Evolutionary conservation across 2,888 invertebrate genomes (phyloP).

Genomic region (Scaeva pyrastri): DNA sequence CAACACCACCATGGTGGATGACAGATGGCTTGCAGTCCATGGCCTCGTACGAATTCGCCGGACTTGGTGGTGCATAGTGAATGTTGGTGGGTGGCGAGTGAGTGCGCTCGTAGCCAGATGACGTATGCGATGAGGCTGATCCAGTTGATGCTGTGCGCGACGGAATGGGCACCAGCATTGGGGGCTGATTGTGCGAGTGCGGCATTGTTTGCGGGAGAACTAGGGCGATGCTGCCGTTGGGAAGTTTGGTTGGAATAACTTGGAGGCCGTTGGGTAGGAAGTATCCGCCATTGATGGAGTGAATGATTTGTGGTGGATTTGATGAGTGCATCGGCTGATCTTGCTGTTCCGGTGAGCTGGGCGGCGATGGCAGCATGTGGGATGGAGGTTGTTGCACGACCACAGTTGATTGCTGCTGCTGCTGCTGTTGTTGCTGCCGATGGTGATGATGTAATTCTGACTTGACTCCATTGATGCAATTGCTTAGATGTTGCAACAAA

Average conservation of each 20-base stretch:
- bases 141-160: slow-evolving; percentile 90
- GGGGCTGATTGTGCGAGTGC: slow-evolving; percentile 88
- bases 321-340: slow-evolving; percentile 77
- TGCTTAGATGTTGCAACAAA: slow-evolving; percentile 90
- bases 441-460: slow-evolving; percentile 82
- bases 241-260: slow-evolving; percentile 91
- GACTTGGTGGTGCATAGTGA: slow-evolving; percentile 86
- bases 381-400: slow-evolving; percentile 84
- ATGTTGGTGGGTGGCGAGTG: slow-evolving; percentile 83
- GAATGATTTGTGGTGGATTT: slow-evolving; percentile 81
- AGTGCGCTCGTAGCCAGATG: slow-evolving; percentile 85
- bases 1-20: slow-evolving; percentile 84
- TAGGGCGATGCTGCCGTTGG: slow-evolving; percentile 93
- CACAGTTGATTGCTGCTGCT: slow-evolving; percentile 77
- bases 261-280: slow-evolving; percentile 90
- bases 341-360: slow-evolving; percentile 82
- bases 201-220: slow-evolving; percentile 89
- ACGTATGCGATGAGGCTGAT: slow-evolving; percentile 86
- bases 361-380: slow-evolving; percentile 86
- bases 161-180: slow-evolving; percentile 90
- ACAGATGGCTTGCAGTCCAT: slow-evolving; percentile 84
- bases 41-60: slow-evolving; percentile 84
- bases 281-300: slow-evolving; percentile 85
- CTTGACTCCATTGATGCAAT: slow-evolving; percentile 86
- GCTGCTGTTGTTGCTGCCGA: slow-evolving; percentile 34